A percentile compares a stretch with the other conserved stretches of the same genome.
Evolutionary conservation across 1,140 invertebrate species (phyloP).

Genomic region (Steinernema khuongi): DNA sequence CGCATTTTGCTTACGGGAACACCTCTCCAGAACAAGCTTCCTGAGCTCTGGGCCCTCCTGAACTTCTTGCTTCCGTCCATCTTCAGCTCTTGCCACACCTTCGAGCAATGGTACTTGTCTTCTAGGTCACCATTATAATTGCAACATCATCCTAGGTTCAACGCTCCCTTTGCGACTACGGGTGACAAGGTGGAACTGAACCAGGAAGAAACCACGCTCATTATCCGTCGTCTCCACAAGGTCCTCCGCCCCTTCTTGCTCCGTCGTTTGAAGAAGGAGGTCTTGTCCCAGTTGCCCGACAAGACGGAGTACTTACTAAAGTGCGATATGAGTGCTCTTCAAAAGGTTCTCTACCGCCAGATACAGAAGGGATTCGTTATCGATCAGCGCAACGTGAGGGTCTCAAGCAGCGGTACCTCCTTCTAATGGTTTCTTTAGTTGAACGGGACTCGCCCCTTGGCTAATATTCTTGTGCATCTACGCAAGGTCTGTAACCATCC

Average conservation of each 20-base stretch:
- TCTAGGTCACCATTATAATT: constrained; percentile 6
- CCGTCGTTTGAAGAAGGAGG: constrained; percentile 92
- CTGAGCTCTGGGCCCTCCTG: constrained; percentile 89
- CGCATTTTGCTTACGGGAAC: constrained; percentile 92
- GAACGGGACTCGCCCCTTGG: constrained; percentile 84
- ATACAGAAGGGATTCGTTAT: constrained; percentile 70
- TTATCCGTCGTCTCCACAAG: constrained; percentile 97
- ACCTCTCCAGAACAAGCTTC: constrained; percentile 95
- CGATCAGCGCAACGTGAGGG: constrained; percentile 39
- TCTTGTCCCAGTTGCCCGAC: constrained; percentile 94
- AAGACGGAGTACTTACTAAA: constrained; percentile 99
- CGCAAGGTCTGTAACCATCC: constrained; percentile 98
- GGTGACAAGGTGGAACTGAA: constrained; percentile 97
- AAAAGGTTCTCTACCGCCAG: constrained; percentile 83
- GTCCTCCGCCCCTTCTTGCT: constrained; percentile 91
- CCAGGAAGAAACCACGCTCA: constrained; percentile 97
- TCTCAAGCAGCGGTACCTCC: background rate
- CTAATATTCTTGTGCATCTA: constrained; percentile 97
- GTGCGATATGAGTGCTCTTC: constrained; percentile 94
- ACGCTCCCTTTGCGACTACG: constrained; percentile 95
- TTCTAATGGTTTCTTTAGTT: constrained; percentile 71
- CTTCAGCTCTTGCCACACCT: constrained; percentile 66
- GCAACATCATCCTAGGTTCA: constrained; percentile 69
- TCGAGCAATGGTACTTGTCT: constrained; percentile 79
- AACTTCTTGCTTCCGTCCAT: constrained; percentile 72